Evolutionary conservation across 2,888 invertebrate genomes (phyloP), one percentile per base, ranked within the genome.

Genomic region (Drosophila diplacantha): DNA sequence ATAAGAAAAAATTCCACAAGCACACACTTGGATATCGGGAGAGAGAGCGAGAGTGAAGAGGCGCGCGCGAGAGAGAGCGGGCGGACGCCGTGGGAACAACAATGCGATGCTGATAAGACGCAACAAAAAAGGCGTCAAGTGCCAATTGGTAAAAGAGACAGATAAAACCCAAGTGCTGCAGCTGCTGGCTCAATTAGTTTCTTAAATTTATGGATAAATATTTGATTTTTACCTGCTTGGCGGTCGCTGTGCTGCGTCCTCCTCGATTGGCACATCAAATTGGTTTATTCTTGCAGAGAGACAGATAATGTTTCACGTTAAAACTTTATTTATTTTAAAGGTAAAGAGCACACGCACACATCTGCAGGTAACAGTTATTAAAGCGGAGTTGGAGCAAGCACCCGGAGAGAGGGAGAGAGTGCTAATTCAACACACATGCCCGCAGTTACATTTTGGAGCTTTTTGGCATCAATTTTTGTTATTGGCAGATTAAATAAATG

Each of bases 221-320:
- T n/a, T 24, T 24, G n/a, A 53, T 34, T 18, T n/a, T 24, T 18
- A 62, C 63, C 53, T 64, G 52, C 34, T 49, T 58, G 39, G 63
- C 49, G 63, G 54, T 46, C 37, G 32, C 39, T 59, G 22, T 20
- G 34, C 50, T 35, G 47, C 51, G 34, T 73, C 63, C 60, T 62
- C 50, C 49, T 43, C 52, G 44, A 50, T 44, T 69, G 59, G 74
- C 77, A 74, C 77, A 72, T 69, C 44, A 56, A 56, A 46, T 62
- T 34, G 39, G 39, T 34, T 31, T 44, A 35, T 65, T 44, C 55
- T 65, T 41, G 14, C 39, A 9, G 32, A 50, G 52, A 65, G 34
- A 32, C 14, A 44, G 18, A 44, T 8, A 29, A 18, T 14, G 2
- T 18, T 29, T 11, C 2, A 24, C 22, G 14, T 29, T 29, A 22